Evolutionary conservation across 1,140 invertebrate species (phyloP), one percentile per base, ranked within the genome.

Genomic region (Neotoxoptera formosana): DNA sequence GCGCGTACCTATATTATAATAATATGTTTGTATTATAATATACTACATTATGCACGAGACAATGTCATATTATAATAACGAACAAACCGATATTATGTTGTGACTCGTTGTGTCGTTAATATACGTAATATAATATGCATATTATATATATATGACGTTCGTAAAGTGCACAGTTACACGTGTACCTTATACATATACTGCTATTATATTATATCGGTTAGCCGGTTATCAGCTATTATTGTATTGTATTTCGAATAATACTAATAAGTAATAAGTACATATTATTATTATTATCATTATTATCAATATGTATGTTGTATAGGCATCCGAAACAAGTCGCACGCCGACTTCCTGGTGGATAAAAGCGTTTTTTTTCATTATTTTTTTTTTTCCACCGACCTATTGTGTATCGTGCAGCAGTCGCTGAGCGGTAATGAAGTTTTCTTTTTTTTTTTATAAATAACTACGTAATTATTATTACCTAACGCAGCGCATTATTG

Each of bases 261-360:
- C 83, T 84, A 84, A 84, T 84, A 84, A 84, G 83, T 83, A 83
- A 76, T 76, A 76, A 76, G 60, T 76, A 76, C 60, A n/a, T 76
- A 76, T 36, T 34, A 83, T 34, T 83, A 53, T 53, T 53, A 53
- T 53, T 53, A 23, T 53, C 17, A 23, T 53, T 53, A 51, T 48
- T 7, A 11, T 48, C 7, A 47, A 53, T 53, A 53, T 8, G 51
- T 53, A 81, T 81, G 17, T 25, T 17, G 51, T 53, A 83, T 83
- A 7, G 14, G 25, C 45, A 84, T 45, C 21, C 25, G 7, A 41
- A 84, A 84, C 36, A 11, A 84, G 83, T 45, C 36, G 41, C 83
- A 41, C 60, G 60, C 83, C 34, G 41, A 84, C 83, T 41, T 84
- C 83, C 83, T 41, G 83, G 36, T 45, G 83, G 34, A 84, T 84